phyloP scores from a whole-genome alignment of 1,140 invertebrate species.

The Hycleus cichorii region DNA sequence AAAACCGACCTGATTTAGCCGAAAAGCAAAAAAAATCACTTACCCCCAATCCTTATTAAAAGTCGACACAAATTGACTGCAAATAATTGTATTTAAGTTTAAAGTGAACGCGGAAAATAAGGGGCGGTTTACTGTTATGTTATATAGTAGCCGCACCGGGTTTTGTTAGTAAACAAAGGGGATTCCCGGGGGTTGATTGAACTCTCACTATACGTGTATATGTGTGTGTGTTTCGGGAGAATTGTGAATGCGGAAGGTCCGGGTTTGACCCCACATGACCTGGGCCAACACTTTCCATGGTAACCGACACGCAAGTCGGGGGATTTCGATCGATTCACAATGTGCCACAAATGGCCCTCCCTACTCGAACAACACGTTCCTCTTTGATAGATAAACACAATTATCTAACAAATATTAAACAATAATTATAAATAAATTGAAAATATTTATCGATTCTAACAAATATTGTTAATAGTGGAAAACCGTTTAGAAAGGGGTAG shows the following conservation, averaged over 20 bases:
- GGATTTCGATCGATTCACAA: constrained; percentile 35
- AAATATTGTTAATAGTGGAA: no score
- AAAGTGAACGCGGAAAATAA: not conserved
- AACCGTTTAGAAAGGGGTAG: no score
- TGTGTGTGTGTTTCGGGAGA: constrained; percentile 5
- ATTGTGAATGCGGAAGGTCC: constrained; percentile 37
- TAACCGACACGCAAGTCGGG: constrained; percentile 41
- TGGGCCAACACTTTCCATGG: constrained; percentile 44
- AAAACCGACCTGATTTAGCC: constrained; percentile 21
- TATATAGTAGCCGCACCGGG: not conserved
- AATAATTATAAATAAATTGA: constrained; percentile 1
- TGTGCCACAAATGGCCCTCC: constrained; percentile 14
- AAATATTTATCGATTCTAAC: no score
- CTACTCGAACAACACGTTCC: constrained; percentile 18
- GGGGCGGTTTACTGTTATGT: not conserved
- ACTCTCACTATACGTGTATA: not conserved
- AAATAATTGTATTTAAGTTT: no score
- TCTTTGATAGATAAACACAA: constrained; percentile 7
- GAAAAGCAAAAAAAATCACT: not conserved
- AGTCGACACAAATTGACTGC: no score
- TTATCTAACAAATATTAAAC: constrained; percentile 1
- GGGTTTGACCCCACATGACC: constrained; percentile 42
- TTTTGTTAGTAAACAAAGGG: constrained; percentile 26
- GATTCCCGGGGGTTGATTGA: constrained; percentile 23
- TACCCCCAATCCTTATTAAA: no score